phyloP scores from a whole-genome alignment of 2,113 vertebrate species.

The Mesitornis unicolor region DNA sequence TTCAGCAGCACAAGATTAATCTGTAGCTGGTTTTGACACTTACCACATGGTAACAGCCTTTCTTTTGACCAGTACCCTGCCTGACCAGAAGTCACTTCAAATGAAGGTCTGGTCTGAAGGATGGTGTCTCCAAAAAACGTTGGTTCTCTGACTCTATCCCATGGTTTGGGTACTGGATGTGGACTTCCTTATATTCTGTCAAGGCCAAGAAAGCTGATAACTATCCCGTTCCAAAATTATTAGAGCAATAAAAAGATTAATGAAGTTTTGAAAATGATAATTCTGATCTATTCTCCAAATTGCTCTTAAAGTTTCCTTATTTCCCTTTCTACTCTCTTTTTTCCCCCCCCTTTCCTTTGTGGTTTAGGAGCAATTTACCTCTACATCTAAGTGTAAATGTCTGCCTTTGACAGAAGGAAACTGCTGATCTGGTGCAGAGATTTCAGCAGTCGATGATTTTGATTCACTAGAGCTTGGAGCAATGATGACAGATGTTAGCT shows the following conservation, averaged over 20 bases:
- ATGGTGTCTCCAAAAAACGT: neutral
- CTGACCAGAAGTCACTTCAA: neutral
- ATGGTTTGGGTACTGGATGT: neutral
- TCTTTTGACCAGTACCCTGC: neutral
- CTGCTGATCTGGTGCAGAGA: neutral
- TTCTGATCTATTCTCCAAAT: neutral
- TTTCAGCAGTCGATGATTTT: neutral
- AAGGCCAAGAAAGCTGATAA: neutral
- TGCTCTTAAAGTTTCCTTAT: neutral
- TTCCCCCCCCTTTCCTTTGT: neutral
- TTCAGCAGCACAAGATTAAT: neutral
- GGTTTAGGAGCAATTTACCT: constrained; percentile 14
- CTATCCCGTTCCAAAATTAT: neutral
- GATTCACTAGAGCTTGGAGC: neutral
- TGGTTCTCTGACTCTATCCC: neutral
- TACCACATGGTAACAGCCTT: neutral
- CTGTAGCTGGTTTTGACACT: neutral
- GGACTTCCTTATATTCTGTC: neutral
- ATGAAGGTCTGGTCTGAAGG: neutral
- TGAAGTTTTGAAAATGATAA: neutral
- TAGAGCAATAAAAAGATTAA: constrained; percentile 27
- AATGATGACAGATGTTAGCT: neutral
- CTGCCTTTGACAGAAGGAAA: neutral
- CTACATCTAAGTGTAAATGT: neutral
- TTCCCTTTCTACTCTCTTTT: neutral